Base-by-base conservation (phyloP, 2,888 invertebrate genomes). In the Malachius bipustulatus region DNA sequence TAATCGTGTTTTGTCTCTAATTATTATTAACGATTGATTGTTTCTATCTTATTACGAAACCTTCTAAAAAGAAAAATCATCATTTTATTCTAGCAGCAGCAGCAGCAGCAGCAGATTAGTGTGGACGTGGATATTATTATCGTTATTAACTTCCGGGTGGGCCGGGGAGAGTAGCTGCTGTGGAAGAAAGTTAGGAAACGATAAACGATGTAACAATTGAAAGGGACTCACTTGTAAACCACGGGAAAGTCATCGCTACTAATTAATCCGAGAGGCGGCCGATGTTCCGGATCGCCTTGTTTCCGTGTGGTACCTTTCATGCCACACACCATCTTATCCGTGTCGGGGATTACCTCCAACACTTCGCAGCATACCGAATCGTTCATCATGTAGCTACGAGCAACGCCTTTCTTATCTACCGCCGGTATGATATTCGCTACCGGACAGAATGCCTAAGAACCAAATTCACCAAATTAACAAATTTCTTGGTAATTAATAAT, bases 351-450 rank as follows among this genome's bases (percentile, higher is more conserved):
- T 44, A 85, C 80, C 70, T 84, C 85, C 53, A 87, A 71, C 34
- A 88, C 81, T 70, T 87, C 87, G 63, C 87, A 87, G 71, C 87
- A 82, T 39, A 89, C 79, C 51, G 79, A 77, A 67, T 88, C 87
- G 69, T 82, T 82, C 64, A 75, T 73, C 64, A 78, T 74, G 70
- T 81, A 85, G 64, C 72, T 72, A 61, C 82, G 77, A 60, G 76
- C 73, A 43, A 79, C 71, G 60, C 77, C 79, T 55, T 74, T 75
- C 70, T 82, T 82, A 71, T 84, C 84, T 57, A 80, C 71, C 30
- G 82, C 82, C 40, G 78, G 78, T 64, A 81, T 77, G 64, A 77
- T 73, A 66, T 76, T 76, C 49, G 73, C 67, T 40, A 75, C 71
- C 29, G 77, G 77, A 64, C 77, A 70, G 61, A 75, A 75, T 50